Evolutionary conservation across 2,113 vertebrate genomes (phyloP).

Genomic region (Anguilla rostrata): DNA sequence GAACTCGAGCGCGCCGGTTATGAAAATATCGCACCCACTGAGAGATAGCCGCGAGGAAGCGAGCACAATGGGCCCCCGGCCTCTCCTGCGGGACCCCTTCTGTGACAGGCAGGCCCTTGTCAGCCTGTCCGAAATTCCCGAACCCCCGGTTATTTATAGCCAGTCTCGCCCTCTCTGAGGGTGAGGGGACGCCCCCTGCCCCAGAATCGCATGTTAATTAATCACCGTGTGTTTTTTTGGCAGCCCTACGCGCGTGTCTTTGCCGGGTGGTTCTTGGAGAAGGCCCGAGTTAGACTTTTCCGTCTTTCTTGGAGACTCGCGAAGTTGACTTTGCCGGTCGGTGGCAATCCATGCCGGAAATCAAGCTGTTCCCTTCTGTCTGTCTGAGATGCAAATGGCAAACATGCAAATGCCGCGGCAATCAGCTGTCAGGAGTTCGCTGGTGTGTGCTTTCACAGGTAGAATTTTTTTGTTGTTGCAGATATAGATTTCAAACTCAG

Average conservation of each 20-base stretch:
- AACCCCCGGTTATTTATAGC: slow-evolving; percentile 63
- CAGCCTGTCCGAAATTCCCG: slow-evolving; percentile 39
- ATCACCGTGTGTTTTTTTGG: slow-evolving; percentile 64
- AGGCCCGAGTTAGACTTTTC: neutral
- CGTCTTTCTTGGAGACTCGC: neutral
- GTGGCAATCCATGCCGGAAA: neutral
- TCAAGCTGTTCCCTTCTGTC: neutral
- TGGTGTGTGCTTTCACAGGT: neutral
- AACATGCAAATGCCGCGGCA: neutral
- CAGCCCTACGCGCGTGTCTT: slow-evolving; percentile 39
- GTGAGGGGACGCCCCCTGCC: neutral
- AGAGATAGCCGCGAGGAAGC: slow-evolving; percentile 72
- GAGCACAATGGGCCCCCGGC: slow-evolving; percentile 62
- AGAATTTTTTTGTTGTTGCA: neutral
- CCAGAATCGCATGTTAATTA: slow-evolving; percentile 56
- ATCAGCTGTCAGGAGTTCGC: neutral
- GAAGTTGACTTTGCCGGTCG: neutral
- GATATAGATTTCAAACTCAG: neutral
- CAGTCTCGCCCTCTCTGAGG: neutral
- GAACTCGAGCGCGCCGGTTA: slow-evolving; percentile 71
- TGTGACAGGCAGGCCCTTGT: slow-evolving; percentile 58
- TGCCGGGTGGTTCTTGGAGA: slow-evolving; percentile 29
- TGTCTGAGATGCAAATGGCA: neutral
- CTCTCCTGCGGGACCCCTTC: slow-evolving; percentile 54
- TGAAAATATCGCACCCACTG: slow-evolving; percentile 71